Base-by-base conservation (phyloP, 2,113 vertebrate species). In the Festucalex cinctus region DNA sequence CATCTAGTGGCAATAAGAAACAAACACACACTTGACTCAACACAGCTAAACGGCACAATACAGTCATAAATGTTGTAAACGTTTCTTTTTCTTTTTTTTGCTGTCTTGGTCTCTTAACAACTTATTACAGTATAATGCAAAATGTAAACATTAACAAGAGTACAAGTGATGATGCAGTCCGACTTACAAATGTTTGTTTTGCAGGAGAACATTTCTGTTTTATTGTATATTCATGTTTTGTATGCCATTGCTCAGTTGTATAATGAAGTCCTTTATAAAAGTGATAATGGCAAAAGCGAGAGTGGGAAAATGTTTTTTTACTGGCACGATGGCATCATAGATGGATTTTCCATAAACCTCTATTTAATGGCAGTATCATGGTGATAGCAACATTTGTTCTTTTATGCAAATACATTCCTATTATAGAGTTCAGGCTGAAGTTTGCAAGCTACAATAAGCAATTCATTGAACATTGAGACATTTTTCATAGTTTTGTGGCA, bases 1-100 rank as follows among this genome's bases (percentile, higher is more conserved):
- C 89, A 90, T 87, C 89, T 90, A 86, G 86, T 88, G 89, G 86
- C 24, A 46, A 1, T 8, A 32, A 53, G 1, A 16, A 13, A 0
- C 13, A 57, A 17, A 74, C 46, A 72, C 78, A 36, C 78, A 80
- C 28, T 32, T 60, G 17, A 19, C 36, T 26, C 48, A 6, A 70
- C 72, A 63, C 54, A 69, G 24, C 58, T 43, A 59, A 48, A 56
- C 41, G 2, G 7, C 51, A 22, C 64, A 69, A 63, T 63, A 62
- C 20, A 49, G 56, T 44, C n/a, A 22, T 51, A 22, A 10, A 9
- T 6, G 35, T 63, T 70, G 28, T 65, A 68, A 76, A 77, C 26
- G 63, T 3, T 10, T 66, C 3, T 63, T 22, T 71, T 9, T 32
- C 13, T 65, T 22, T 71, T 9, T 37, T 20, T 48, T n/a, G 17